Percentiles rank a stretch among this genome's conserved stretches.
These are phyloP conservation scores for Eonycteris spelaea DNA, from an alignment of 2,113 vertebrate species.

Conservation along the genomic window DNA sequence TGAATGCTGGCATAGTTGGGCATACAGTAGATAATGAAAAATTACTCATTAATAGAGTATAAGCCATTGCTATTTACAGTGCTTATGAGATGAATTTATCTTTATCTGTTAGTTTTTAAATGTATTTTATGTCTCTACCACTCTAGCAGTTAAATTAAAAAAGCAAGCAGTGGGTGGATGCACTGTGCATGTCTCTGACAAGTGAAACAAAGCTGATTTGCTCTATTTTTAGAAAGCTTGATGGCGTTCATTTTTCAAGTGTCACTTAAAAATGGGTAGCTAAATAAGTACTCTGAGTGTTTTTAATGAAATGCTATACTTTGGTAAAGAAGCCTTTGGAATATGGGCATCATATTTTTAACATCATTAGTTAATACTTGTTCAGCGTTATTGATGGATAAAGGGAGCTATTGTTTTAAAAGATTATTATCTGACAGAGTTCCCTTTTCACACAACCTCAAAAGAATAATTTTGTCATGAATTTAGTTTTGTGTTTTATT, in stretches of 20 bases:
- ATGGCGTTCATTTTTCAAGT: conserved; percentile 63
- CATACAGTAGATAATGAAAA: neutral
- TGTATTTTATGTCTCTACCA: conserved; percentile 2
- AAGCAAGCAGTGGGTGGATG: conserved; percentile 58
- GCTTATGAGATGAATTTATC: neutral
- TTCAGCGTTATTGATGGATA: neutral
- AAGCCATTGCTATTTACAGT: conserved; percentile 11
- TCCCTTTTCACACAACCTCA: neutral
- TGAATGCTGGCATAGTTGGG: neutral
- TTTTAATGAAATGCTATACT: neutral
- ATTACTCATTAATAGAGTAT: neutral
- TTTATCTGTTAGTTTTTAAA: conserved; percentile 30
- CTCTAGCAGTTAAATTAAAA: neutral
- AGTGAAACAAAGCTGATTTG: conserved; percentile 64
- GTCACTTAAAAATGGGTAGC: conserved; percentile 59
- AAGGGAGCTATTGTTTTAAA: neutral
- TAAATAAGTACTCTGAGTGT: conserved; percentile 32
- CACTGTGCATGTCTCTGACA: conserved; percentile 34
- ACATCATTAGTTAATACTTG: neutral
- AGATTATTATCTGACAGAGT: neutral
- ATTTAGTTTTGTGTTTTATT: neutral
- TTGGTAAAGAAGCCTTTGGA: neutral
- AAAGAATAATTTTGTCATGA: neutral
- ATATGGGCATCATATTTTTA: neutral
- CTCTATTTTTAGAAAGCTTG: conserved; percentile 67